Evolutionary conservation across 2,888 invertebrate genomes (phyloP).

Genomic region (Andrena hattorfiana): DNA sequence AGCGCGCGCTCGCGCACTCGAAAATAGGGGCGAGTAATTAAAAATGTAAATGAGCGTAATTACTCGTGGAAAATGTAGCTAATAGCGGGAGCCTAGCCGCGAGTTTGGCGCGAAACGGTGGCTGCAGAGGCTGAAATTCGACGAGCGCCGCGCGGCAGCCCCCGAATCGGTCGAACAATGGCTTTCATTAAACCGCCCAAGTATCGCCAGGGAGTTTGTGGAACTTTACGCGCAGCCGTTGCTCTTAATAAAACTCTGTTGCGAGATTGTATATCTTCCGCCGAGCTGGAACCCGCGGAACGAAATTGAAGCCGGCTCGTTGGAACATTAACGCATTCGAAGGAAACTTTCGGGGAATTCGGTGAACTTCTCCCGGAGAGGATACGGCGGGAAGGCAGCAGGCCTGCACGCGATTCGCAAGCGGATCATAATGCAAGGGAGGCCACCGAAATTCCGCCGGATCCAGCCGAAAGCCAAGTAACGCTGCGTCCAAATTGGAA

Average conservation of each 20-base stretch:
- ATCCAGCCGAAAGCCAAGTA: conserved; percentile 30
- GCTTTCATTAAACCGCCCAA: conserved; percentile 66
- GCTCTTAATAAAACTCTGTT: conserved; percentile 55
- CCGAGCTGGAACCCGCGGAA: conserved; percentile 7
- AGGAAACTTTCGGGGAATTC: conserved; percentile 10
- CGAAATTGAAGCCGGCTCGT: conserved; percentile 33
- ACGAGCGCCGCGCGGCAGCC: conserved; percentile 19
- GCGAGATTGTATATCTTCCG: conserved; percentile 48
- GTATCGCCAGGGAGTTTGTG: conserved; percentile 46
- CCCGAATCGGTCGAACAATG: conserved; percentile 60
- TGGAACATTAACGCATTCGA: conserved; percentile 28
- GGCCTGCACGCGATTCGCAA: not conserved
- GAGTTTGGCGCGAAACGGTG: conserved; percentile 27
- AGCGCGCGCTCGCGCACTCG: not conserved
- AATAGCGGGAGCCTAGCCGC: conserved; percentile 35
- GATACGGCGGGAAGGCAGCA: not conserved
- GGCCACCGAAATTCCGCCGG: conserved; percentile 31
- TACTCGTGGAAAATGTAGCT: conserved; percentile 40
- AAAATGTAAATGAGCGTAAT: conserved; percentile 62
- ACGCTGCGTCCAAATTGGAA: conserved; percentile 23
- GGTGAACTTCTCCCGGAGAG: not conserved
- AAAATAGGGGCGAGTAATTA: conserved; percentile 34
- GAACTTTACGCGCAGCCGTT: conserved; percentile 47
- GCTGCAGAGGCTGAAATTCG: conserved; percentile 48
- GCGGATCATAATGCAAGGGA: conserved; percentile 13